Evolutionary conservation across 2,888 invertebrate genomes (phyloP).

Genomic region (Cylindroiulus punctatus): DNA sequence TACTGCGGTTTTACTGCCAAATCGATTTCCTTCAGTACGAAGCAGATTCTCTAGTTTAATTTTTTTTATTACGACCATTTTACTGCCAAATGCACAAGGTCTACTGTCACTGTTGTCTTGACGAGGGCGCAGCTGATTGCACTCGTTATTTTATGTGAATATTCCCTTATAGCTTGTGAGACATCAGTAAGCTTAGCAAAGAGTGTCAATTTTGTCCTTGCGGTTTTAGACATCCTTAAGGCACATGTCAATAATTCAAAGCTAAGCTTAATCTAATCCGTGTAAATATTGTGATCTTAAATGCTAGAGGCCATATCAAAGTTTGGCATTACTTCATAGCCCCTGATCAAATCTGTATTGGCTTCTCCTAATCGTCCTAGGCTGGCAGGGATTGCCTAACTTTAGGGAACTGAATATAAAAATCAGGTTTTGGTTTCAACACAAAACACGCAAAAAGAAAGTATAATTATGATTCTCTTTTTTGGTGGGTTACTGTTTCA

Average conservation of each 20-base stretch:
- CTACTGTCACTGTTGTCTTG: conserved; percentile 1
- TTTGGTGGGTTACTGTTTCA: too few species aligned
- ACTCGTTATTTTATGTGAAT: neutral
- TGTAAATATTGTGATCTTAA: too few species aligned
- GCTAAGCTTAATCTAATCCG: neutral
- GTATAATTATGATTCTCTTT: too few species aligned
- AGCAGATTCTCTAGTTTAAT: conserved; percentile 18
- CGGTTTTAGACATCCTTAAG: neutral
- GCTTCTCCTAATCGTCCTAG: too few species aligned
- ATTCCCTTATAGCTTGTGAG: neutral
- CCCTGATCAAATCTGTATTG: too few species aligned
- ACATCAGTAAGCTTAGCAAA: neutral
- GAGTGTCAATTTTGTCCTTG: neutral
- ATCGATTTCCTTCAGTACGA: conserved; percentile 7
- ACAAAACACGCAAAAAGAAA: too few species aligned
- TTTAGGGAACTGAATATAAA: too few species aligned
- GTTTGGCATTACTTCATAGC: too few species aligned
- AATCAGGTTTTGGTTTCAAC: too few species aligned
- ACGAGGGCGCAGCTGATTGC: neutral
- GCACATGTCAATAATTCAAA: neutral
- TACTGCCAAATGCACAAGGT: conserved; percentile 1
- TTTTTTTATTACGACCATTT: conserved; percentile 18
- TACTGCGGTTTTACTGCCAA: conserved; percentile 18
- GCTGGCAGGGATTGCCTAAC: too few species aligned
- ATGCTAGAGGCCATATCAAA: too few species aligned